Conservation (phyloP, 1,140 invertebrate genomes). For the Caenorhabditis tropicalis region DNA sequence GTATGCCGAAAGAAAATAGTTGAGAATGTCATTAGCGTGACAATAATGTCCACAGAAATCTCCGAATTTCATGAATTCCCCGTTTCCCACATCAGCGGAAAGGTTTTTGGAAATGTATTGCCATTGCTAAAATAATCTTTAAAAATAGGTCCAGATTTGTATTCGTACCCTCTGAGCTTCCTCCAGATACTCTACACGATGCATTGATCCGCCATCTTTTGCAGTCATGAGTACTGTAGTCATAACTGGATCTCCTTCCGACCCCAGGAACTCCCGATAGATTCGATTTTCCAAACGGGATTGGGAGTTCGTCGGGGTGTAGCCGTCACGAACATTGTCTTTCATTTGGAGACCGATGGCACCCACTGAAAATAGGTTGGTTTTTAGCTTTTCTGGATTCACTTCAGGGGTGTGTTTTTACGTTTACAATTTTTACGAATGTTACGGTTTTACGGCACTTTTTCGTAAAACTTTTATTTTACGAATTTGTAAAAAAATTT, state of each 20-base stretch:
- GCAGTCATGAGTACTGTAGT: slow-evolving; percentile 55
- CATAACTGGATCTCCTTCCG: slow-evolving; percentile 57
- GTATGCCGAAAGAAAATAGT: slow-evolving; percentile 53
- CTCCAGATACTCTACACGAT: slow-evolving; percentile 57
- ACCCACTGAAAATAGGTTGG: slow-evolving; percentile 53
- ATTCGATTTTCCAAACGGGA: slow-evolving; percentile 66
- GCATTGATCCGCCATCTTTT: slow-evolving; percentile 60
- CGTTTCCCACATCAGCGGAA: slow-evolving; percentile 44
- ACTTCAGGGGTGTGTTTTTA: too few species aligned
- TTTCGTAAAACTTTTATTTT: too few species aligned
- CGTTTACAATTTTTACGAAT: too few species aligned
- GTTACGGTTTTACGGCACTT: too few species aligned
- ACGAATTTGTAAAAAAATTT: too few species aligned
- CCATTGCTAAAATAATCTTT: slow-evolving; percentile 46
- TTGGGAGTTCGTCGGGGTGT: slow-evolving; percentile 62
- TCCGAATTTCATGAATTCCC: slow-evolving; percentile 56
- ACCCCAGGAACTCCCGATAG: slow-evolving; percentile 63
- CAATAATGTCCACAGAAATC: slow-evolving; percentile 69
- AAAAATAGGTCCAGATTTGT: too few species aligned
- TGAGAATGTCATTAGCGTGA: slow-evolving; percentile 56
- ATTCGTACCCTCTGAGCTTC: slow-evolving; percentile 61
- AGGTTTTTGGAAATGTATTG: slow-evolving; percentile 53
- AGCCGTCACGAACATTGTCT: slow-evolving; percentile 60
- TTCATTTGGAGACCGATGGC: slow-evolving; percentile 61
- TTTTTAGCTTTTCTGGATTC: background rate